Percentiles rank a stretch among this genome's conserved stretches.
Conservation (phyloP, 2,797 vertebrate genomes). For the Myotis myotis region DNA sequence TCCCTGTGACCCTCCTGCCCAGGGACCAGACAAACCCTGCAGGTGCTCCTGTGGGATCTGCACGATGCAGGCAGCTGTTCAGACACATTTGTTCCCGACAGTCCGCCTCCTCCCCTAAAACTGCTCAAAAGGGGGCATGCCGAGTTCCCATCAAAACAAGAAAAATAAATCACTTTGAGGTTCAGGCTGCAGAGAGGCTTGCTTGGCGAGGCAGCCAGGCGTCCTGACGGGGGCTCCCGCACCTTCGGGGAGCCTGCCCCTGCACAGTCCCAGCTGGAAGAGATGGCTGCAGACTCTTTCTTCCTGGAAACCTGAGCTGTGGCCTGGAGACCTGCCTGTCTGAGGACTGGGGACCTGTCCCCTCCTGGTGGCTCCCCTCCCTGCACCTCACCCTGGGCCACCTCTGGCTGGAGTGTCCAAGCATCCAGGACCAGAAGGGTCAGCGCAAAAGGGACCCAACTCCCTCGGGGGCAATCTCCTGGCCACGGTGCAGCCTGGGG, state of each 20-base stretch:
- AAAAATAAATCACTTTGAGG: neutral
- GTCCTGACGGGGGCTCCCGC: neutral
- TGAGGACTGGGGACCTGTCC: rapidly evolving
- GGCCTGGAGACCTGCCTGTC: neutral
- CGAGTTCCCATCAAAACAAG: neutral
- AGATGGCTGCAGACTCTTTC: rapidly evolving
- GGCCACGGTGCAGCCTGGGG: neutral
- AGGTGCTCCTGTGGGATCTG: neutral
- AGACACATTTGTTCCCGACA: rapidly evolving
- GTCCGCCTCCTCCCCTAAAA: rapidly evolving
- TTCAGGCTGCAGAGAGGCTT: neutral
- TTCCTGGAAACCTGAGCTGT: rapidly evolving
- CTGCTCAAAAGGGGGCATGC: neutral
- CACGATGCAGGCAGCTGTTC: neutral
- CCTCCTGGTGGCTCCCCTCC: no score
- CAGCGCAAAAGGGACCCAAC: neutral
- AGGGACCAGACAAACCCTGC: neutral
- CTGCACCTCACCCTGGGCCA: rapidly evolving
- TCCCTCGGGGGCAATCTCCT: neutral
- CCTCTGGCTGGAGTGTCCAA: neutral
- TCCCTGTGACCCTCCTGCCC: neutral
- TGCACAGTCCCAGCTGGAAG: neutral
- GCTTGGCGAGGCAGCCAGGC: rapidly evolving
- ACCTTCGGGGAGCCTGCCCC: rapidly evolving
- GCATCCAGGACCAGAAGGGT: neutral